Evolutionary conservation across 2,888 invertebrate species (phyloP).

Genomic region (Eledona agricola): DNA sequence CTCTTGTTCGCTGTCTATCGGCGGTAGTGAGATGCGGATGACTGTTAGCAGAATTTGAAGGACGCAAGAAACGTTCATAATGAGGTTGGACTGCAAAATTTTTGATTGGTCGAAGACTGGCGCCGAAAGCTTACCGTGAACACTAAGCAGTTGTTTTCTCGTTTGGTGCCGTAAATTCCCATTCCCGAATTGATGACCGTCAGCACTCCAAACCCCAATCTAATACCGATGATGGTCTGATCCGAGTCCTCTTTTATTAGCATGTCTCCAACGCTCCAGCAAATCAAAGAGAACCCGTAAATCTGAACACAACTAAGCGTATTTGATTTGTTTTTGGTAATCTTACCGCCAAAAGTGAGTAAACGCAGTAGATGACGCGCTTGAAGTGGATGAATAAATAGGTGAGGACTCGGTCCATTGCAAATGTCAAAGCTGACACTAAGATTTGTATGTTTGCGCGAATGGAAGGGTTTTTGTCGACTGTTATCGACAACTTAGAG

Average conservation of each 20-base stretch:
- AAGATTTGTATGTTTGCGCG: no score
- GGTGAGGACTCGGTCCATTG: no score
- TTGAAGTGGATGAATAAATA: background rate
- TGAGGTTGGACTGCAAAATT: conserved; percentile 3
- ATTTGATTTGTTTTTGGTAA: no score
- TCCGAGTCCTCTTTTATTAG: no score
- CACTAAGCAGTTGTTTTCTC: conserved; percentile 5
- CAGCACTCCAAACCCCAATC: background rate
- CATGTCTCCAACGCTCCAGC: no score
- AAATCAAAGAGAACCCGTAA: no score
- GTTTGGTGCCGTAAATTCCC: conserved; percentile 5
- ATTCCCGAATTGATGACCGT: background rate
- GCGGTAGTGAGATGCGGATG: conserved; percentile 5
- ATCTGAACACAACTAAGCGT: no score
- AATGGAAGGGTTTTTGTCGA: no score
- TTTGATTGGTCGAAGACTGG: background rate
- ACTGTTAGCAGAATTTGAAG: conserved; percentile 7
- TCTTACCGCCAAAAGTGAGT: background rate
- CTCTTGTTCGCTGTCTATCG: background rate
- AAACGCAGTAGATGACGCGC: background rate
- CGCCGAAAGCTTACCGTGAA: conserved; percentile 5
- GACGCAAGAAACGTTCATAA: conserved; percentile 1
- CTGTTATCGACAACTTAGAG: no score
- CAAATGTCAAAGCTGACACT: no score
- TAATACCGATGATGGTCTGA: no score